Evolutionary conservation across 1,140 invertebrate genomes (phyloP), one percentile per base, ranked within the genome.

Genomic region (Asbolus verrucosus): DNA sequence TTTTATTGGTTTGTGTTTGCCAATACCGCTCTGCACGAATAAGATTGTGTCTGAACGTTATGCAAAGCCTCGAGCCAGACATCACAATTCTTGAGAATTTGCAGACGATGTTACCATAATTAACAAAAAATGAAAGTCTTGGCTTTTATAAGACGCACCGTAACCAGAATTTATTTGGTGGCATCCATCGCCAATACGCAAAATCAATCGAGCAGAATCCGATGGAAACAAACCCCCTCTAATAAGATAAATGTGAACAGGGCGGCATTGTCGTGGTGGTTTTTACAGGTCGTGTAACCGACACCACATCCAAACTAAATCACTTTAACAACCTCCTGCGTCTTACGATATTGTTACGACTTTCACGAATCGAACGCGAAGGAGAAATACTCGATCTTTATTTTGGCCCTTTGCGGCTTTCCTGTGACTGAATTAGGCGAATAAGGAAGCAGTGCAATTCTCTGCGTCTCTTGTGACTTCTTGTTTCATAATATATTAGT

Each of bases 241-340:
- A 43, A 43, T 43, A 43, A 43, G 39, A 43, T 43, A 43, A 18
- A 43, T 43, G 43, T 21, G 43, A 50, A 50, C 13, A 9, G 16
- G 43, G 43, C 8, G 5, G 15, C 15, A 43, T 16, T 24, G 43
- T 50, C 19, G 46, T 30, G 9, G 46, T 6, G 46, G 46, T 54
- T 54, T 54, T 54, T 50, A 50, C 46, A 54, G 21, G 19, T 54
- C 46, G 46, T 54, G 46, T 54, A 54, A 54, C 46, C 46, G 46
- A 54, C 46, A 54, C 46, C 46, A 27, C 46, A 54, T 24, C 9
- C 19, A 27, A 11, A 1, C 46, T 54, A 54, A 54, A 54, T 54
- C 46, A 54, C 46, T 54, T 30, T 54, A 54, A 54, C 46, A 54
- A 54, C 46, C 46, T 54, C 21, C 46, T 27, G 46, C 21, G 46